Evolutionary conservation across 2,797 vertebrate species (phyloP).

Genomic region (Delichon dasypus): DNA sequence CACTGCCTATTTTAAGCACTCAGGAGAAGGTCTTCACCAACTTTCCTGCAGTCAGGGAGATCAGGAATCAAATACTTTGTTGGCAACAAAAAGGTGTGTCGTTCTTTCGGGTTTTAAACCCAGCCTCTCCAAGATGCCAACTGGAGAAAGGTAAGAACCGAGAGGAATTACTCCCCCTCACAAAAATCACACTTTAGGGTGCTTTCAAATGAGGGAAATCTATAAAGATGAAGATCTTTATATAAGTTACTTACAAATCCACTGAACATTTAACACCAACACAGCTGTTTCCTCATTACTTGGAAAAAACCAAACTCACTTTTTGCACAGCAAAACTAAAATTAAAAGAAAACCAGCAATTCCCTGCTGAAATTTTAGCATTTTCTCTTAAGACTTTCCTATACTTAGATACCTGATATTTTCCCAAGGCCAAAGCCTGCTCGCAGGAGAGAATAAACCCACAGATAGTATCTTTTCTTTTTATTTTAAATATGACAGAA

Average conservation of each 20-base stretch:
- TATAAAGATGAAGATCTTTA: neutral
- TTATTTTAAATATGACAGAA: neutral
- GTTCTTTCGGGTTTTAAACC: neutral
- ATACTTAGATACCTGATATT: slow-evolving; percentile 23
- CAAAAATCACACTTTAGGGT: neutral
- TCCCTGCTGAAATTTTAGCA: slow-evolving; percentile 2
- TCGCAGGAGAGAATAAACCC: neutral
- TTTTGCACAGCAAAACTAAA: slow-evolving; percentile 1
- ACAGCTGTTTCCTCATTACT: slow-evolving; percentile 30
- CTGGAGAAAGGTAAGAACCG: neutral
- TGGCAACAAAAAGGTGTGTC: neutral
- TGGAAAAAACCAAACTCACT: neutral
- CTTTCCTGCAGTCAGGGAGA: neutral
- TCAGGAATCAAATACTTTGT: neutral
- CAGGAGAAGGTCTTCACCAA: slow-evolving; percentile 7
- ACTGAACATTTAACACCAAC: slow-evolving; percentile 51
- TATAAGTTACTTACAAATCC: slow-evolving; percentile 18
- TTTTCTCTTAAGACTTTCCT: slow-evolving; percentile 15
- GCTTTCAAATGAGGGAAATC: neutral
- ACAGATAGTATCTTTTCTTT: neutral
- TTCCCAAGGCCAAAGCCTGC: neutral
- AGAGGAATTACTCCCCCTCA: neutral
- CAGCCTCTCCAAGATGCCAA: neutral
- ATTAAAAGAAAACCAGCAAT: slow-evolving; percentile 33
- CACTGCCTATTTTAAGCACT: slow-evolving; percentile 22